Conservation (phyloP, 2,888 invertebrate species). For the Schizaphis graminum region DNA sequence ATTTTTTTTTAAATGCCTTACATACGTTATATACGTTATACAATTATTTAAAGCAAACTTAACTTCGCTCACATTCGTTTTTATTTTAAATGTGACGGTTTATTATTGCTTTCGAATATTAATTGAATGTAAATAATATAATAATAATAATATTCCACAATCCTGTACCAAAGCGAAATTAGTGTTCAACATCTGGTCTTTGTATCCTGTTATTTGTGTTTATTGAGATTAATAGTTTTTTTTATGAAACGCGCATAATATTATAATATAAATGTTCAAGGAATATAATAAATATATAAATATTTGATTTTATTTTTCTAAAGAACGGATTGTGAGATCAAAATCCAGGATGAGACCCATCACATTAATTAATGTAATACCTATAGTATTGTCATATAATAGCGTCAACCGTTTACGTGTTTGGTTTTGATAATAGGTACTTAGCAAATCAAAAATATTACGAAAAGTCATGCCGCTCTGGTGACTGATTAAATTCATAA, state of each 20-base stretch:
- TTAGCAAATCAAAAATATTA: neutral
- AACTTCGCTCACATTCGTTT: neutral
- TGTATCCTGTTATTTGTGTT: neutral
- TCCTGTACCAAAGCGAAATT: neutral
- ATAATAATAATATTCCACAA: neutral
- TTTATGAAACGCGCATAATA: neutral
- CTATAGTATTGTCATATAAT: neutral
- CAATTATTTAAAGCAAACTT: neutral
- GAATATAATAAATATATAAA: neutral
- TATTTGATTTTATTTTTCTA: neutral
- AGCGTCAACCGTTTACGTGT: neutral
- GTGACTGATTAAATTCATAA: neutral
- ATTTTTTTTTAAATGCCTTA: neutral
- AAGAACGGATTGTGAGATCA: neutral
- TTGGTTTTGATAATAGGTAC: neutral
- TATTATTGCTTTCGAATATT: neutral
- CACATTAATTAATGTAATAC: neutral
- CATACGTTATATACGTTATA: neutral
- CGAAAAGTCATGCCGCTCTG: neutral
- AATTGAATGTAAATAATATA: neutral
- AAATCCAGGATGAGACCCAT: too few species aligned
- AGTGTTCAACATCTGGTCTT: neutral
- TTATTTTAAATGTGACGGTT: neutral
- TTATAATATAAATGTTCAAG: neutral
- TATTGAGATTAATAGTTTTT: slow-evolving; percentile 1